These are phyloP conservation scores for Ephestia elutella DNA, from an alignment of 1,140 invertebrate species.

Conservation along the genomic window DNA sequence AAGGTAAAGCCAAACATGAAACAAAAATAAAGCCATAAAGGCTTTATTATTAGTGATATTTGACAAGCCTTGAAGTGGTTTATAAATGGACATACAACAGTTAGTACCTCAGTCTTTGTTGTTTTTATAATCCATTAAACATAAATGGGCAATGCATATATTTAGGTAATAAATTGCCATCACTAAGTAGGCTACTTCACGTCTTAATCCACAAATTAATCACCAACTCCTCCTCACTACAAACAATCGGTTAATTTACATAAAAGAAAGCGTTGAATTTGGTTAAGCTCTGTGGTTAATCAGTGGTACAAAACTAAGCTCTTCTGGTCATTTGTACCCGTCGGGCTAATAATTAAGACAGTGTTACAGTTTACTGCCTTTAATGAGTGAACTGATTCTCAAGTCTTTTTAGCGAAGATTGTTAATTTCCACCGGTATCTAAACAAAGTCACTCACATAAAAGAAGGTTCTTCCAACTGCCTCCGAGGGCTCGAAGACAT, in stretches of 20 bases:
- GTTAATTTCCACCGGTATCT: background rate
- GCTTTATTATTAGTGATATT: background rate
- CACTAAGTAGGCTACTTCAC: constrained; percentile 25
- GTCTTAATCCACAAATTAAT: constrained; percentile 36
- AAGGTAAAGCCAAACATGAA: constrained; percentile 3
- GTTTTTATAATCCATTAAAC: too few species aligned
- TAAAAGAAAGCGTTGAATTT: constrained; percentile 64
- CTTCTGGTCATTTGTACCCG: constrained; percentile 61
- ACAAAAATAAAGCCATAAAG: too few species aligned
- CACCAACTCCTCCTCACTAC: constrained; percentile 27
- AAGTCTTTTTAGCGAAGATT: constrained; percentile 26
- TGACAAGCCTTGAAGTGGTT: too few species aligned
- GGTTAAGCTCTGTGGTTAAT: constrained; percentile 55
- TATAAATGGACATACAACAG: too few species aligned
- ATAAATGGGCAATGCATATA: too few species aligned
- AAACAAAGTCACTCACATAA: constrained; percentile 74
- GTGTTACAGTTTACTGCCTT: constrained; percentile 53
- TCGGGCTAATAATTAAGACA: constrained; percentile 57
- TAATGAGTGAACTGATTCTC: constrained; percentile 50
- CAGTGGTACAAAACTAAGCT: constrained; percentile 48
- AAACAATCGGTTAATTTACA: constrained; percentile 60
- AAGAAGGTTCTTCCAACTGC: constrained; percentile 79
- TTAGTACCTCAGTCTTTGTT: too few species aligned
- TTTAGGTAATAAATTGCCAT: background rate
- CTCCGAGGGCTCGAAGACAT: constrained; percentile 76